phyloP scores from a whole-genome alignment of 2,888 invertebrate species.

The Ligdia adustata region DNA sequence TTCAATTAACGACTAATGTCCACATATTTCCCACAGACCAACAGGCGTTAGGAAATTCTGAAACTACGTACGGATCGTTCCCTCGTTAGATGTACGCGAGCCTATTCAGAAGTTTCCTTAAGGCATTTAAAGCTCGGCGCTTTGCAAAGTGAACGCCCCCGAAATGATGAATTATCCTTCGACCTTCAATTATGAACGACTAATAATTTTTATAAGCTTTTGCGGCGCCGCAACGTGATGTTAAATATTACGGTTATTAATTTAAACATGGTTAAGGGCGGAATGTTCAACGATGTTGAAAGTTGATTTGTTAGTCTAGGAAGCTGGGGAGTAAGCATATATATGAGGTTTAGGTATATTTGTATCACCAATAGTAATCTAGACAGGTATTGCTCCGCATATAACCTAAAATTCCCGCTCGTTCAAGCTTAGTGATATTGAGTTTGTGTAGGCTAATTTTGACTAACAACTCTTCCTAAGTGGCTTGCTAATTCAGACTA shows the following conservation, averaged over 20 bases:
- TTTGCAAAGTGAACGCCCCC: slow-evolving; percentile 13
- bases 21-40: slow-evolving; percentile 5
- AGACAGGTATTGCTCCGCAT: too few species aligned
- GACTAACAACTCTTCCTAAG: too few species aligned
- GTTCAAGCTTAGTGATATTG: too few species aligned
- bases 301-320: slow-evolving; percentile 2
- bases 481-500: too few species aligned
- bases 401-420: too few species aligned
- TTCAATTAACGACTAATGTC: slow-evolving; percentile 6
- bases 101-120: slow-evolving; percentile 18
- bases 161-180: slow-evolving; percentile 26
- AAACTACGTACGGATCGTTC: slow-evolving; percentile 17
- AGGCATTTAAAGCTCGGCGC: slow-evolving; percentile 12
- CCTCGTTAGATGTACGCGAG: too few species aligned
- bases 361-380: too few species aligned
- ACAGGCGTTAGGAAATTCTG: slow-evolving; percentile 17
- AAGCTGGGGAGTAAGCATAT: neutral
- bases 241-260: slow-evolving; percentile 17
- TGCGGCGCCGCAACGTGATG: slow-evolving; percentile 11
- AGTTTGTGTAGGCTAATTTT: too few species aligned
- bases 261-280: slow-evolving; percentile 4
- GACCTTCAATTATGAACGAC: slow-evolving; percentile 24
- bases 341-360: too few species aligned
- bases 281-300: slow-evolving; percentile 7
- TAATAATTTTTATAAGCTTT: slow-evolving; percentile 25